phyloP scores from a whole-genome alignment of 2,888 invertebrate genomes.

The Caenorhabditis auriculariae region DNA sequence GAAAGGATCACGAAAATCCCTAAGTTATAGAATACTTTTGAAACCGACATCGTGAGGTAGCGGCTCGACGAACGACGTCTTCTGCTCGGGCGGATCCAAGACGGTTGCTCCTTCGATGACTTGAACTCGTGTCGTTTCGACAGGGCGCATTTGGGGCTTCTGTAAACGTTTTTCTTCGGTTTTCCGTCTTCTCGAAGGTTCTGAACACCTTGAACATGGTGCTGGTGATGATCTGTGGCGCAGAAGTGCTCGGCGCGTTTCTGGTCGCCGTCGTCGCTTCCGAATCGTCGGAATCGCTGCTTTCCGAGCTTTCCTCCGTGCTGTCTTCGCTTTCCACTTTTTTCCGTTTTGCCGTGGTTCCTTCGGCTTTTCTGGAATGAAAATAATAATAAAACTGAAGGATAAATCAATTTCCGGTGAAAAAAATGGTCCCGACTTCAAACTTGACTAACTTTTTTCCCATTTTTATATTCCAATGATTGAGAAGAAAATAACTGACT shows the following conservation, averaged over 20 bases:
- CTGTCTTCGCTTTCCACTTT: neutral
- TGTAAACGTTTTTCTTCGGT: conserved; percentile 2
- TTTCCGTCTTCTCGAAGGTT: neutral
- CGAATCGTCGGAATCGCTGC: conserved; percentile 1
- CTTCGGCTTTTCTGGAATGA: too few species aligned
- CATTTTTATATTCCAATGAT: too few species aligned
- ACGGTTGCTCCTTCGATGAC: conserved; percentile 22
- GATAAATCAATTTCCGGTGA: too few species aligned
- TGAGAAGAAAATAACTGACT: too few species aligned
- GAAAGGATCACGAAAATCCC: too few species aligned
- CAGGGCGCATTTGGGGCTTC: conserved; percentile 25
- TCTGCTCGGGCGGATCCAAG: conserved; percentile 33
- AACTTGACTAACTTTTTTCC: too few species aligned
- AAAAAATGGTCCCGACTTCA: too few species aligned
- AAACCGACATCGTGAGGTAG: neutral
- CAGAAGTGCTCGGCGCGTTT: neutral
- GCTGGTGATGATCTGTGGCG: conserved; percentile 4
- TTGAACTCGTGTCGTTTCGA: conserved; percentile 17
- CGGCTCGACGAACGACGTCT: conserved; percentile 9
- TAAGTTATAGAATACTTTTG: neutral
- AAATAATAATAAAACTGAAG: too few species aligned
- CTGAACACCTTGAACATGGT: conserved; percentile 10
- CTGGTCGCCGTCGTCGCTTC: neutral
- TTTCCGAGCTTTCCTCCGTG: neutral
- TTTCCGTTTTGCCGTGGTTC: conserved; percentile 1